Conservation (phyloP, 2,113 vertebrate species). For the Tautogolabrus adspersus region DNA sequence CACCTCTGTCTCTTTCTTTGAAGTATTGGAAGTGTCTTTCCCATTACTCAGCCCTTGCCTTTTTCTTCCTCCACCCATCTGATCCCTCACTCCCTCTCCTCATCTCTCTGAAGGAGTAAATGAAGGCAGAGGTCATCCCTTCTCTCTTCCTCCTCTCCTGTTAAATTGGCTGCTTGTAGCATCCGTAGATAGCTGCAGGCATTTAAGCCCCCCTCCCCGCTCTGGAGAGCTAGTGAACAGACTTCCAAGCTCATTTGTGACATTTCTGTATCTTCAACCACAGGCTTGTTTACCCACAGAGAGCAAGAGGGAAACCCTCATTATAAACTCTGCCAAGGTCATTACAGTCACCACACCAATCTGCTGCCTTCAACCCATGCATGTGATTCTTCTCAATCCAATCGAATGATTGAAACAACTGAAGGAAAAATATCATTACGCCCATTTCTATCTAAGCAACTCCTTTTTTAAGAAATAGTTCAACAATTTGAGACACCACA, state of each 20-base stretch:
- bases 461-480: slow-evolving; percentile 17
- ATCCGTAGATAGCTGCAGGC: slow-evolving; percentile 69
- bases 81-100: slow-evolving; percentile 70
- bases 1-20: slow-evolving; percentile 65
- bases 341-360: slow-evolving; percentile 62
- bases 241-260: slow-evolving; percentile 81
- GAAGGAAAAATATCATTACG: slow-evolving; percentile 1
- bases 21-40: slow-evolving; percentile 79
- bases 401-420: slow-evolving; percentile 8
- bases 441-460: slow-evolving; percentile 14
- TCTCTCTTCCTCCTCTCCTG: slow-evolving; percentile 76
- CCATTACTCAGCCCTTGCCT: slow-evolving; percentile 77
- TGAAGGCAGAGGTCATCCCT: slow-evolving; percentile 82
- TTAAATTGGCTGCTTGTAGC: slow-evolving; percentile 84
- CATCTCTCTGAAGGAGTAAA: slow-evolving; percentile 77
- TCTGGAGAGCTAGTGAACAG: slow-evolving; percentile 66
- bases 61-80: slow-evolving; percentile 72
- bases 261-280: slow-evolving; percentile 75
- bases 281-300: slow-evolving; percentile 76
- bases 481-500: background rate
- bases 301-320: slow-evolving; percentile 77
- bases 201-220: slow-evolving; percentile 62
- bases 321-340: slow-evolving; percentile 79
- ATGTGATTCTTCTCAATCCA: slow-evolving; percentile 13
- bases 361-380: slow-evolving; percentile 39